Conservation (phyloP, 2,113 vertebrate species). For the Silurus glanis region DNA sequence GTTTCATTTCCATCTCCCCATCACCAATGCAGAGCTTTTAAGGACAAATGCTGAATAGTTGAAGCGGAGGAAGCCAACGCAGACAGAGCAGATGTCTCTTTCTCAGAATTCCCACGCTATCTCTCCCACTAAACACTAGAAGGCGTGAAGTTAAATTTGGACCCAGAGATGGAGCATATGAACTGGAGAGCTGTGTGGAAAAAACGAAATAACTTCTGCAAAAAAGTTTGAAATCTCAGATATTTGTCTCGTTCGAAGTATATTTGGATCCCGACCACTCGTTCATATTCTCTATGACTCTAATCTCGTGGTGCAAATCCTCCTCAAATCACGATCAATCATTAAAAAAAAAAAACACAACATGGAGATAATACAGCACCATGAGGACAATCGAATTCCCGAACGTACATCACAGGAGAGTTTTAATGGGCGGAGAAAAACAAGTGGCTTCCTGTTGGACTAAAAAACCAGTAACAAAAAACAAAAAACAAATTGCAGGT, state of each 20-base stretch:
- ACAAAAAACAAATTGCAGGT: background rate
- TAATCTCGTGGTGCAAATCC: background rate
- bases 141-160: conserved; percentile 22
- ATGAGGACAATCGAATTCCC: background rate
- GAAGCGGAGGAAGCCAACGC: background rate
- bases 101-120: conserved; percentile 10
- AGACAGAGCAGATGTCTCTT: conserved; percentile 5
- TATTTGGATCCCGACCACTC: background rate
- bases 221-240: background rate
- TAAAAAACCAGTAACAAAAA: background rate
- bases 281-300: background rate
- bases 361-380: background rate
- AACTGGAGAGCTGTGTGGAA: background rate
- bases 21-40: background rate
- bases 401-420: background rate
- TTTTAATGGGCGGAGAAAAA: background rate
- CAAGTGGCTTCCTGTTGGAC: background rate
- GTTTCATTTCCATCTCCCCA: background rate
- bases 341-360: too few relatives aligned
- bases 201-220: background rate
- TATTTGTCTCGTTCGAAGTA: background rate
- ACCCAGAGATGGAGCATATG: background rate
- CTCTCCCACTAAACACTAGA: background rate
- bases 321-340: background rate
- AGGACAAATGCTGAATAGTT: conserved; percentile 16